These are phyloP conservation scores for Probosciger aterrimus DNA, from an alignment of 2,113 vertebrate genomes.

Conservation along the genomic window DNA sequence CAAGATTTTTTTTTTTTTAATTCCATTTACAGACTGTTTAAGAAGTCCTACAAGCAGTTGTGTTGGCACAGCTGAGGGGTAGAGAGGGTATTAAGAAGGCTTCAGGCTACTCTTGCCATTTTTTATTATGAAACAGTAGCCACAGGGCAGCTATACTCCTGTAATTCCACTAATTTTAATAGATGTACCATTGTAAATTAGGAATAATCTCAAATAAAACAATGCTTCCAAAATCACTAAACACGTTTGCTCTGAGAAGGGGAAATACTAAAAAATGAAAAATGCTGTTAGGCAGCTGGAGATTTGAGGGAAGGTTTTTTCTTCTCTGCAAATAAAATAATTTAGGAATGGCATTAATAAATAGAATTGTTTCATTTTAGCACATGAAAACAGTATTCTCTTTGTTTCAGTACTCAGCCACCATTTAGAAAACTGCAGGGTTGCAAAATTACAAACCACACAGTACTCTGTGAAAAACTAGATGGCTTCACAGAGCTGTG, in stretches of 20 bases:
- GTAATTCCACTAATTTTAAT: neutral
- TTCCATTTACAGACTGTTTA: neutral
- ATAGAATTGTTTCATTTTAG: neutral
- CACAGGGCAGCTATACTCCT: neutral
- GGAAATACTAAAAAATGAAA: neutral
- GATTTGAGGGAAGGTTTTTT: neutral
- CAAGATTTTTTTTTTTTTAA: neutral
- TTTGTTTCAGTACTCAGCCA: neutral
- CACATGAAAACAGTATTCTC: neutral
- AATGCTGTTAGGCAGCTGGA: neutral
- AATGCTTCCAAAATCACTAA: neutral
- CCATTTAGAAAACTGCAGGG: neutral
- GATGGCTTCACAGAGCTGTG: rapidly evolving
- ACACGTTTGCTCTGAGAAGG: neutral
- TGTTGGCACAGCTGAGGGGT: neutral
- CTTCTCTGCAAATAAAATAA: neutral
- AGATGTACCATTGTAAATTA: neutral
- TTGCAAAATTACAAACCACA: neutral
- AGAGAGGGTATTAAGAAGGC: neutral
- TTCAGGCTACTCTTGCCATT: neutral
- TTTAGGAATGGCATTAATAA: neutral
- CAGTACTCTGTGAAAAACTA: neutral
- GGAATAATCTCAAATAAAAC: neutral
- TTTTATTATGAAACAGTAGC: neutral
- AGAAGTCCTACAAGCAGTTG: neutral